Evolutionary conservation across 2,797 vertebrate species (phyloP), one percentile per base, ranked within the genome.

Genomic region (Sparidentex hasta): DNA sequence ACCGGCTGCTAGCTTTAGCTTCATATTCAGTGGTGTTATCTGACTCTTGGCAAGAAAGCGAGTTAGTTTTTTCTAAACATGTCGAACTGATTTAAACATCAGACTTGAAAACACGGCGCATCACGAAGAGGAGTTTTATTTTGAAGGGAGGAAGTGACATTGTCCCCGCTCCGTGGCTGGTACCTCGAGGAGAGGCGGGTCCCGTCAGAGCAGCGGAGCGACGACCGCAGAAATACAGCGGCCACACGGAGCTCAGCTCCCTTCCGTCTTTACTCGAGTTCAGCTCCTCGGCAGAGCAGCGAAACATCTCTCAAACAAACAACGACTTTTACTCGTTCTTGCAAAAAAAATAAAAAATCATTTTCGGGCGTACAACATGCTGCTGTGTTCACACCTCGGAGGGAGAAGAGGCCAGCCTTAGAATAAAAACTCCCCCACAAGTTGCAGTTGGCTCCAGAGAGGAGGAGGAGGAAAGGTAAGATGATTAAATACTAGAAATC

Each of bases 391-490:
- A 3, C 59, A 3, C 23, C 0, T 11, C 12, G 41, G 56, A 55
- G 3, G 64, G 48, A 85, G 52, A 62, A 48, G 78, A 74, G 71
- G 52, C 2, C 46, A 52, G 71, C 67, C 78, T 75, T 85, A 85
- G 71, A 88, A 77, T 85, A 79, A 27, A 86, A 59, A 33, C 50
- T 17, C 27, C 9, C 4, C 33, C 29, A 2, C 8, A 33, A 52
- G 17, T 47, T 48, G 8, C 44, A 7, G 25, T 51, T 14, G 11
- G 17, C 16, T 41, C 41, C 48, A 2, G 18, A 41, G 55, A 58
- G 65, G 25, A 76, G 61, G 16, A 44, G 65, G 25, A 76, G 61
- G 16, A 44, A 50, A 89, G 89, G 89, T 92, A 67, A 84, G 87
- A 7, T 1, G 5, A 21, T n/a, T 21, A 2, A 12, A 54, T 58